A percentile compares a stretch with the other conserved stretches of the same genome.
phyloP scores from a whole-genome alignment of 2,797 vertebrate genomes.

The Ceyx erithaca region DNA sequence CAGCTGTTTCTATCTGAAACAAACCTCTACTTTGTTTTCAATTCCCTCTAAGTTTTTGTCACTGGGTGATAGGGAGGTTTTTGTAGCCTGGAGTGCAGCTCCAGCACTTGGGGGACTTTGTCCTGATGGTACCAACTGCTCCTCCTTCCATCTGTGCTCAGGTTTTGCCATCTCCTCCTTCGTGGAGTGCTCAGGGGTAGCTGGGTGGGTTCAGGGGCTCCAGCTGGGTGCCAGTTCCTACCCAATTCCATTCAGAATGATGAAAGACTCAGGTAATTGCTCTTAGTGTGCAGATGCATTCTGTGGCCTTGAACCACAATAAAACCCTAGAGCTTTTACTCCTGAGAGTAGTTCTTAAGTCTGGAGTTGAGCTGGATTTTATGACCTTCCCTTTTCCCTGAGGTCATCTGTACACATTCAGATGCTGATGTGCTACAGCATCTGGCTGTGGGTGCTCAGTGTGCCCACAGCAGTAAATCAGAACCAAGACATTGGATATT shows the following conservation, averaged over 20 bases:
- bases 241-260: background rate
- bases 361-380: background rate
- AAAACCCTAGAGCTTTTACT: background rate
- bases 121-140: rapidly evolving
- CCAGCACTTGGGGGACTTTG: background rate
- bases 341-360: background rate
- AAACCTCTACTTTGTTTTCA: too few relatives aligned
- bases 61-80: background rate
- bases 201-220: background rate
- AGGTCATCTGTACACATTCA: background rate
- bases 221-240: background rate
- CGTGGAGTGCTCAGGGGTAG: rapidly evolving
- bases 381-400: background rate
- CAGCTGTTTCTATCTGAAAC: background rate
- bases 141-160: rapidly evolving
- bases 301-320: background rate
- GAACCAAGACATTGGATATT: background rate
- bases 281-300: background rate
- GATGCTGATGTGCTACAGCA: background rate
- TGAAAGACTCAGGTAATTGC: background rate
- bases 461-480: background rate
- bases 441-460: rapidly evolving
- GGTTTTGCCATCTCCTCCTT: background rate
- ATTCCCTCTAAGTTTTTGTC: too few relatives aligned
- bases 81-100: background rate